phyloP scores from a whole-genome alignment of 1,140 invertebrate species.

The Marisa cornuarietis region DNA sequence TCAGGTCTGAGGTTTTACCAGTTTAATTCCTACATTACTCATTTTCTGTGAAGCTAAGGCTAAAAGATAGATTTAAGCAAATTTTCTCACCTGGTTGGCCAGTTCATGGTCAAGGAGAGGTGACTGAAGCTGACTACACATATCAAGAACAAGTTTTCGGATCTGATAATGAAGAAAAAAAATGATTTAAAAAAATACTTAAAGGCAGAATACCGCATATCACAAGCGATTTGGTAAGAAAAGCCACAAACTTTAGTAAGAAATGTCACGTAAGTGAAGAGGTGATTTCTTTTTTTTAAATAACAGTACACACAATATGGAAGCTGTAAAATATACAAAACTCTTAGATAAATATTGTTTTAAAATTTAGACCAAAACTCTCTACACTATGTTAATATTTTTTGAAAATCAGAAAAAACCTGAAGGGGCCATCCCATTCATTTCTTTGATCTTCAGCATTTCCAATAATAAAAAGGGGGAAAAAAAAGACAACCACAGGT shows the following conservation, averaged over 20 bases:
- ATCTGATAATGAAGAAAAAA: constrained; percentile 57
- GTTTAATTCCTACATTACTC: no score
- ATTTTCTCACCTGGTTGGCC: constrained; percentile 54
- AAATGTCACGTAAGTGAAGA: no score
- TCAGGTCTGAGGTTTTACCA: no score
- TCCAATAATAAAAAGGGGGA: neutral
- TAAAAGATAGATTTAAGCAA: neutral
- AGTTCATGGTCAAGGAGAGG: constrained; percentile 54
- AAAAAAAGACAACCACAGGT: neutral
- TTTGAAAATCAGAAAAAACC: no score
- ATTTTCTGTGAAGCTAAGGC: no score
- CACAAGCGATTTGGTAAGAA: no score
- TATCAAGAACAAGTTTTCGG: constrained; percentile 76
- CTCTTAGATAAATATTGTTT: no score
- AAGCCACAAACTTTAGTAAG: no score
- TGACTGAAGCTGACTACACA: constrained; percentile 78
- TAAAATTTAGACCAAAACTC: no score
- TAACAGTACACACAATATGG: neutral
- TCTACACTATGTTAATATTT: no score
- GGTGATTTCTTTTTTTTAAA: neutral
- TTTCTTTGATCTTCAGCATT: neutral
- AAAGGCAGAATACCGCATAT: neutral
- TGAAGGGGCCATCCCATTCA: no score
- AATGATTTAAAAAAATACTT: neutral
- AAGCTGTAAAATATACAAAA: no score